Conservation (phyloP, 2,888 invertebrate species). For the Catonia carolina region DNA sequence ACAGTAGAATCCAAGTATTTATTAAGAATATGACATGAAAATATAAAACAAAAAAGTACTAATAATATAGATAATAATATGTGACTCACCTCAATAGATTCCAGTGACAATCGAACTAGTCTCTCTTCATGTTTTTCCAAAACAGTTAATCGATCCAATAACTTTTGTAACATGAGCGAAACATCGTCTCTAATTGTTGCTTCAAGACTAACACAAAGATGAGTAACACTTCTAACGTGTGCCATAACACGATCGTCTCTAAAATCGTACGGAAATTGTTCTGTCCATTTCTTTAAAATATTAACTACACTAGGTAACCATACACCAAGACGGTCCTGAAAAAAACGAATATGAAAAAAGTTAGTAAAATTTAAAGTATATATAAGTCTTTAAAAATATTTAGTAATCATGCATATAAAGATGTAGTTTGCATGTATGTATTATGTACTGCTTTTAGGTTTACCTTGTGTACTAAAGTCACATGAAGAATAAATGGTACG, state of each 20-base stretch:
- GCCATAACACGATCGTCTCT: conserved; percentile 92
- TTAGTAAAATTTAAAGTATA: too few relatives aligned
- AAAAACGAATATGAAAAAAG: too few relatives aligned
- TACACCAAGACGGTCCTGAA: conserved; percentile 21
- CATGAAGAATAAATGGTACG: too few relatives aligned
- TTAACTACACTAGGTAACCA: conserved; percentile 84
- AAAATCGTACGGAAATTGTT: conserved; percentile 94
- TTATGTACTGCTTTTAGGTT: too few relatives aligned
- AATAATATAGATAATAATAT: not conserved
- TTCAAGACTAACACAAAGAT: conserved; percentile 55
- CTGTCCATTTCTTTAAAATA: conserved; percentile 85
- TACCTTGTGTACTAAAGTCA: too few relatives aligned
- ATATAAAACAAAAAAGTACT: not conserved
- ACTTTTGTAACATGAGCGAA: conserved; percentile 13
- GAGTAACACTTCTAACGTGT: conserved; percentile 78
- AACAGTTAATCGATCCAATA: conserved; percentile 10
- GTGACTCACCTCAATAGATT: not conserved
- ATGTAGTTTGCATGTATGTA: too few relatives aligned
- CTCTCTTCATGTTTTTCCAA: conserved; percentile 19
- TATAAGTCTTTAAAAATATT: too few relatives aligned
- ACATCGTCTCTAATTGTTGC: conserved; percentile 12
- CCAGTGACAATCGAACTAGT: conserved; percentile 1
- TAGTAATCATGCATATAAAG: too few relatives aligned
- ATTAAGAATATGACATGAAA: too few relatives aligned
- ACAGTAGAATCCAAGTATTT: too few relatives aligned